Evolutionary conservation across 2,797 vertebrate genomes (phyloP).

Genomic region (Syndactyla subalaris): DNA sequence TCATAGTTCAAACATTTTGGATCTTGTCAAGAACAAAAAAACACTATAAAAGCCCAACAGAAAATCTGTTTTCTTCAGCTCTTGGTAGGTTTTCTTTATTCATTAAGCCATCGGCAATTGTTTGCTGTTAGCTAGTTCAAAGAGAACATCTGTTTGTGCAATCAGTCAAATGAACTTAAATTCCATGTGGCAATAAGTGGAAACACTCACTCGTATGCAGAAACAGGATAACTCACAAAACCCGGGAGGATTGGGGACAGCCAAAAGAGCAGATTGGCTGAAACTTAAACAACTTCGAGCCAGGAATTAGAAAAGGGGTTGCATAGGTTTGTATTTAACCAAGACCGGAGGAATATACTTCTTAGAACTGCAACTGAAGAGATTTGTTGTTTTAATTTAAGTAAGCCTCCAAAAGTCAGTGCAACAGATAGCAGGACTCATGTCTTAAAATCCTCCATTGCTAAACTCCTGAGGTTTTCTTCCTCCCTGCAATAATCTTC

Average conservation of each 20-base stretch:
- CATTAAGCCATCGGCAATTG: background rate
- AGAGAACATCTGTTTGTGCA: conserved; percentile 23
- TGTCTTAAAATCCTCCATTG: background rate
- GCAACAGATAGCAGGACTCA: background rate
- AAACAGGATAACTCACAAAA: background rate
- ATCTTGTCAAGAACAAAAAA: background rate
- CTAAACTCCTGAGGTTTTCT: background rate
- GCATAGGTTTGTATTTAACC: background rate
- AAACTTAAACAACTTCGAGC: background rate
- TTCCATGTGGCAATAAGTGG: background rate
- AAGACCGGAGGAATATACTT: background rate
- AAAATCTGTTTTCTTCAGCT: background rate
- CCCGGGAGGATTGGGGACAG: background rate
- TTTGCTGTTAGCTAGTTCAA: background rate
- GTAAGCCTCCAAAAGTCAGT: background rate
- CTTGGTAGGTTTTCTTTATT: background rate
- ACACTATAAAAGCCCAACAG: background rate
- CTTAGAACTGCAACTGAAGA: background rate
- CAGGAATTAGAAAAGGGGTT: background rate
- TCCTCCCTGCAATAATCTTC: background rate
- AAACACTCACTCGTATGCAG: background rate
- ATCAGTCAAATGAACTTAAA: conserved; percentile 20
- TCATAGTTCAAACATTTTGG: background rate
- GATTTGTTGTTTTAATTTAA: background rate
- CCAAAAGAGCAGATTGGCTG: background rate